Evolutionary conservation across 2,888 invertebrate species (phyloP).

Genomic region (Druceiella hillmani): DNA sequence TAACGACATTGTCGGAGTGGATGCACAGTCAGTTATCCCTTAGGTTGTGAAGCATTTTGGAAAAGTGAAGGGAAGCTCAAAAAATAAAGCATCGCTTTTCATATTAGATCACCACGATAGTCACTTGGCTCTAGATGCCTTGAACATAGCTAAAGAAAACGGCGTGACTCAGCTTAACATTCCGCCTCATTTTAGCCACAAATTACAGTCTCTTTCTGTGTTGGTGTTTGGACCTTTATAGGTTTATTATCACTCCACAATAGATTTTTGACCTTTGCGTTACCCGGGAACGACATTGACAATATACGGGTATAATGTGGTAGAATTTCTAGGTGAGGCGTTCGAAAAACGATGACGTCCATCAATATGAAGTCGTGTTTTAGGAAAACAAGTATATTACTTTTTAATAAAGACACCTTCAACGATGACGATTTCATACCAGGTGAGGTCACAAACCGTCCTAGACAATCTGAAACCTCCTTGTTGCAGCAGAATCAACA

Average conservation of each 20-base stretch:
- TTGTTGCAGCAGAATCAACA: no score
- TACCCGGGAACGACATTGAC: conserved; percentile 30
- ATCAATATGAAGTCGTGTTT: conserved; percentile 29
- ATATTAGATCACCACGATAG: conserved; percentile 32
- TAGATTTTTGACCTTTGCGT: conserved; percentile 27
- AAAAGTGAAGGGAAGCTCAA: conserved; percentile 21
- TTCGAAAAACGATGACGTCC: conserved; percentile 25
- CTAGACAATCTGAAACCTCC: no score
- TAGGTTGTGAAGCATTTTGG: conserved; percentile 29
- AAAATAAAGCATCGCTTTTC: conserved; percentile 24
- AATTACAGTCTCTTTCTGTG: conserved; percentile 32
- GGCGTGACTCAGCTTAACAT: conserved; percentile 32
- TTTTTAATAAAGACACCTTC: conserved; percentile 28
- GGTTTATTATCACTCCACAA: conserved; percentile 23
- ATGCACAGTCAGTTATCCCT: conserved; percentile 27
- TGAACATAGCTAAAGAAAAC: conserved; percentile 28
- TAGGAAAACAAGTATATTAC: conserved; percentile 26
- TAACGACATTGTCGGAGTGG: conserved; percentile 30
- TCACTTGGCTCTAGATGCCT: conserved; percentile 25
- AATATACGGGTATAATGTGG: conserved; percentile 30
- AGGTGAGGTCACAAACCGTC: no score
- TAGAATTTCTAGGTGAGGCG: conserved; percentile 19
- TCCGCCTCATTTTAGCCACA: conserved; percentile 33
- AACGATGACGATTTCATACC: conserved; percentile 27
- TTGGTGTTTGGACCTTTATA: conserved; percentile 31